These are phyloP conservation scores for Chloropsis hardwickii DNA, from an alignment of 2,113 vertebrate genomes.

Conservation along the genomic window DNA sequence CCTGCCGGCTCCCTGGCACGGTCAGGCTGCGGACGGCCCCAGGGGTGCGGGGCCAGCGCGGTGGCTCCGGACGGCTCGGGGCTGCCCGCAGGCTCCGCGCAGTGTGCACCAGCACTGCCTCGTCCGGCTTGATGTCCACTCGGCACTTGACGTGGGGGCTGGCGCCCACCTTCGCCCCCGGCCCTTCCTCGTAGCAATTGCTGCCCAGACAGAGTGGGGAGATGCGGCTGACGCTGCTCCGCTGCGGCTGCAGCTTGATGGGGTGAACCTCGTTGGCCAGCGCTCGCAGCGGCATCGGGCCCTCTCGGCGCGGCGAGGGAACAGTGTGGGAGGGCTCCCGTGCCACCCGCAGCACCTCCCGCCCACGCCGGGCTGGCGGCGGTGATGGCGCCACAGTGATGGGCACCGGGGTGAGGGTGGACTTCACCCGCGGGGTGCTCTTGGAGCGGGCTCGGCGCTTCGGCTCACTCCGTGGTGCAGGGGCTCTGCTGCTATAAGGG, in stretches of 20 bases:
- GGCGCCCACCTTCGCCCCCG: conserved; percentile 62
- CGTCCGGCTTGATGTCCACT: conserved; percentile 92
- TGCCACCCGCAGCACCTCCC: conserved; percentile 69
- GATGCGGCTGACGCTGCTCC: conserved; percentile 80
- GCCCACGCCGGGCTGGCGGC: conserved; percentile 72
- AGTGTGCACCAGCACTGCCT: conserved; percentile 83
- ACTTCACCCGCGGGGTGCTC: conserved; percentile 83
- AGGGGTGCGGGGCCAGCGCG: conserved; percentile 73
- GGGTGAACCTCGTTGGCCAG: conserved; percentile 92
- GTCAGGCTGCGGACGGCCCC: conserved; percentile 78
- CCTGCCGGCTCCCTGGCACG: conserved; percentile 77
- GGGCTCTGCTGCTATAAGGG: conserved; percentile 66
- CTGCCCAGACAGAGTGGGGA: conserved; percentile 85
- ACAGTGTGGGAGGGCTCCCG: conserved; percentile 72
- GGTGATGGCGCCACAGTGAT: conserved; percentile 73
- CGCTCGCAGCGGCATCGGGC: conserved; percentile 72
- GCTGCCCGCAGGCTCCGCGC: conserved; percentile 66
- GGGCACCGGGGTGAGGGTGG: conserved; percentile 80
- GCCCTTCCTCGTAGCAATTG: conserved; percentile 82
- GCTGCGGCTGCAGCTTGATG: conserved; percentile 92
- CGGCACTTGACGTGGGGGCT: conserved; percentile 90
- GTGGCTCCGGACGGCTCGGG: conserved; percentile 46
- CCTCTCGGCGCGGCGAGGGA: conserved; percentile 79
- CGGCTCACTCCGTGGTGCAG: conserved; percentile 68
- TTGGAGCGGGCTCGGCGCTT: conserved; percentile 86